Evolutionary conservation across 1,140 invertebrate genomes (phyloP).

Genomic region (Octopus sinensis): DNA sequence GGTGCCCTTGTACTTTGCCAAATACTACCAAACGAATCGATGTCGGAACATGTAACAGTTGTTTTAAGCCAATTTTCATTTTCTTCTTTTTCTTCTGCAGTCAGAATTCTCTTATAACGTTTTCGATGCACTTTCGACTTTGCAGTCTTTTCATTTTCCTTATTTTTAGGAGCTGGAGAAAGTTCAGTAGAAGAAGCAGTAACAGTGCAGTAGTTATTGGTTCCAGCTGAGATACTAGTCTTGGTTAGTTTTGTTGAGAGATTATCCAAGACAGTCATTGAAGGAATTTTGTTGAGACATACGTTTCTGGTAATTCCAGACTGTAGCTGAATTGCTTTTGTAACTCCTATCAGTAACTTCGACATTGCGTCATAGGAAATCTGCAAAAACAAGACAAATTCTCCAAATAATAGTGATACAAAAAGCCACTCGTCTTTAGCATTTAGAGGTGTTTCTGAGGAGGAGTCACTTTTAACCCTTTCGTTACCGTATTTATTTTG

Average conservation of each 20-base stretch:
- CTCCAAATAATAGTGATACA: too few relatives aligned
- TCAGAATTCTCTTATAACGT: slow-evolving; percentile 3
- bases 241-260: neutral
- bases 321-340: too few relatives aligned
- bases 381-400: too few relatives aligned
- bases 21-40: slow-evolving; percentile 15
- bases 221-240: neutral
- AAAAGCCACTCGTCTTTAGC: too few relatives aligned
- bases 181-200: neutral
- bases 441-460: too few relatives aligned
- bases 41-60: neutral
- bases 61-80: neutral
- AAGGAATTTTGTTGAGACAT: neutral
- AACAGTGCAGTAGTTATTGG: neutral
- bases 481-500: too few relatives aligned
- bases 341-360: too few relatives aligned
- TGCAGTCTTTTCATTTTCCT: neutral
- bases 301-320: too few relatives aligned
- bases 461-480: too few relatives aligned
- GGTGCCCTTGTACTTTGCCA: neutral
- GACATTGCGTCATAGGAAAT: too few relatives aligned
- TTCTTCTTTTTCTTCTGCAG: neutral
- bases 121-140: neutral
- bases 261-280: neutral
- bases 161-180: neutral